phyloP scores from a whole-genome alignment of 2,888 invertebrate species.

The Mesorhabditis belari region DNA sequence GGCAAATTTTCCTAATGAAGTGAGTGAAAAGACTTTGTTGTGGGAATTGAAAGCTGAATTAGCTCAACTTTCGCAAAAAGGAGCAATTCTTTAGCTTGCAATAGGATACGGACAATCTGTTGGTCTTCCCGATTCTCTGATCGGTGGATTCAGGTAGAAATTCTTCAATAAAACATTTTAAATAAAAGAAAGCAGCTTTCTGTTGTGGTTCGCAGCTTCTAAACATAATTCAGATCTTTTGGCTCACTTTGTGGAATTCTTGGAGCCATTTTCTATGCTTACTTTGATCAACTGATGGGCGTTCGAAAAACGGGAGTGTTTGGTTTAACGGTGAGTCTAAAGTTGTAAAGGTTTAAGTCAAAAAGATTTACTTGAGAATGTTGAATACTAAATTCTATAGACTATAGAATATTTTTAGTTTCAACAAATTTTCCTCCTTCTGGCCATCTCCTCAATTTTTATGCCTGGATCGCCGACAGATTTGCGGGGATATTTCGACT shows the following conservation, averaged over 20 bases:
- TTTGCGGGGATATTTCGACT: conserved; percentile 25
- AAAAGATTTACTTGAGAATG: no score
- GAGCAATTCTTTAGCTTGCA: conserved; percentile 35
- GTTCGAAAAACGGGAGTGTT: conserved; percentile 41
- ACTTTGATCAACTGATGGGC: conserved; percentile 35
- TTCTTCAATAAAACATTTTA: not conserved
- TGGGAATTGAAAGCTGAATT: no score
- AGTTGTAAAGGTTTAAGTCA: no score
- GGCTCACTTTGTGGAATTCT: conserved; percentile 29
- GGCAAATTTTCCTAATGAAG: no score
- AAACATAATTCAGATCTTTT: conserved; percentile 15
- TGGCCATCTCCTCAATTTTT: conserved; percentile 40
- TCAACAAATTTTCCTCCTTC: conserved; percentile 35
- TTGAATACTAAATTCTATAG: no score
- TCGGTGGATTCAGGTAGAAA: conserved; percentile 29
- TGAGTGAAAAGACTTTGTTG: no score
- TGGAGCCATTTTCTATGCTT: conserved; percentile 41
- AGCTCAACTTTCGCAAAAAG: no score
- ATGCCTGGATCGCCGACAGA: conserved; percentile 44
- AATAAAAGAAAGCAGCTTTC: not conserved
- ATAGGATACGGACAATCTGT: conserved; percentile 39
- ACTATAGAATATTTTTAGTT: conserved; percentile 20
- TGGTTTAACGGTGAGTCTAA: conserved; percentile 35
- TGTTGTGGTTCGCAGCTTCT: not conserved
- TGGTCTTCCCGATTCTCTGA: conserved; percentile 38